A percentile compares a stretch with the other conserved stretches of the same genome.
Evolutionary conservation across 2,888 invertebrate species (phyloP).

Genomic region (Melanotus villosus): DNA sequence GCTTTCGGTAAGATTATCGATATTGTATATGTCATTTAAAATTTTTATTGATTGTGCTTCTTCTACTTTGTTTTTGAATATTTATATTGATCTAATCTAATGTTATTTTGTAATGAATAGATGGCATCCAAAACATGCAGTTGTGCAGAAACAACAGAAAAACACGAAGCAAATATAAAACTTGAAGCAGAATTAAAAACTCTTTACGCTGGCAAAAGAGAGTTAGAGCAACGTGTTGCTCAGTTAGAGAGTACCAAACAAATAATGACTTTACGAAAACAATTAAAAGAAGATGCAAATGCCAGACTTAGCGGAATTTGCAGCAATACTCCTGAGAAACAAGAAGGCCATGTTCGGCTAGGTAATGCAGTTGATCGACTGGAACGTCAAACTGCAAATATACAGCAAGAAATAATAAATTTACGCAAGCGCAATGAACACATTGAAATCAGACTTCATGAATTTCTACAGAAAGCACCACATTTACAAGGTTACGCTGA

Average conservation of each 20-base stretch:
- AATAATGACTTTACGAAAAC: conserved; percentile 51
- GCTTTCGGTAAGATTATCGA: conserved; percentile 2
- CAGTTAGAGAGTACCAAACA: conserved; percentile 47
- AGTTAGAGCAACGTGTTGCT: conserved; percentile 37
- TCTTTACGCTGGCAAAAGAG: conserved; percentile 32
- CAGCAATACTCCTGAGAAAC: conserved; percentile 55
- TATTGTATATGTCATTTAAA: too few species aligned
- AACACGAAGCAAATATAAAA: conserved; percentile 7
- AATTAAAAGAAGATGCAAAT: conserved; percentile 60
- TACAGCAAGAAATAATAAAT: conserved; percentile 53
- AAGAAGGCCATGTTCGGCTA: conserved; percentile 57
- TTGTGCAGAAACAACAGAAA: not conserved
- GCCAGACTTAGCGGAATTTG: conserved; percentile 59
- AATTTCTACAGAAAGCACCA: conserved; percentile 50
- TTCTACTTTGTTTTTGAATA: too few species aligned
- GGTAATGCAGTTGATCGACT: conserved; percentile 57
- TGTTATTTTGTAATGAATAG: too few species aligned
- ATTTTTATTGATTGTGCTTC: too few species aligned
- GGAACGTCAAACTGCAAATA: conserved; percentile 55
- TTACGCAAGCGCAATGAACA: conserved; percentile 55
- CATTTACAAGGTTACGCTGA: conserved; percentile 49
- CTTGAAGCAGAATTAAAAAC: conserved; percentile 14
- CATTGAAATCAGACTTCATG: conserved; percentile 37
- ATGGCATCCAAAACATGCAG: too few species aligned
- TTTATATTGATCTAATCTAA: too few species aligned